Evolutionary conservation across 2,888 invertebrate species (phyloP), one percentile per base, ranked within the genome.

Genomic region (Sphecodes monilicornis): DNA sequence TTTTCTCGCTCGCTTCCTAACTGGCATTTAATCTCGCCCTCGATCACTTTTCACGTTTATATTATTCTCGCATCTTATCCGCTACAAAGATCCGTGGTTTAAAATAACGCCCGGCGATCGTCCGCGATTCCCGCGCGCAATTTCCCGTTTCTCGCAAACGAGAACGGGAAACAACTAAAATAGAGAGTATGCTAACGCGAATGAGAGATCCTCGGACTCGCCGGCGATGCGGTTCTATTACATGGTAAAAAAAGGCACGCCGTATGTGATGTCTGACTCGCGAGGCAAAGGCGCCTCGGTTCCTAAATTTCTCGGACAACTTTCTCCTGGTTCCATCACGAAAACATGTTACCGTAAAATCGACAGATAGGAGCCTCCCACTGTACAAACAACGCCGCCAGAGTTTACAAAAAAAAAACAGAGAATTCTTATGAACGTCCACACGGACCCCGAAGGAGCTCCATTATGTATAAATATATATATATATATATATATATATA

Each of bases 201-300:
- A 41, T 77, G 69, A 66, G 39, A 32, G 72, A 26, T 76, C 69
- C 46, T 69, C 1, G 26, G 46, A 69, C 71, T 69, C 32, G 43
- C 57, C 68, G 29, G 22, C 43, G 39, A 69, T 60, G 43, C 72
- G 72, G 64, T 76, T 60, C 71, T 64, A 79, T 84, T 78, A 87
- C 66, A 69, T 57, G 60, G 77, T 76, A 78, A 84, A 79, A n/a
- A 80, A 89, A 89, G 89, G 89, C 88, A 90, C 89, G 80, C 88
- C 76, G 81, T 89, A 73, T 69, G 69, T 74, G 84, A 83, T 80
- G 80, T 81, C 76, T 74, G 60, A 64, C 68, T 72, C 72, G 26
- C 66, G 43, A 78, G 46, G 66, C 71, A 32, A 64, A 60, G 50
- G n/a, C 60, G 13, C 78, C 32, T 39, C 54, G 43, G 36, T 32